A percentile compares a stretch with the other conserved stretches of the same genome.
These are phyloP conservation scores for Picus viridis DNA, from an alignment of 2,797 vertebrate genomes.

Conservation along the genomic window DNA sequence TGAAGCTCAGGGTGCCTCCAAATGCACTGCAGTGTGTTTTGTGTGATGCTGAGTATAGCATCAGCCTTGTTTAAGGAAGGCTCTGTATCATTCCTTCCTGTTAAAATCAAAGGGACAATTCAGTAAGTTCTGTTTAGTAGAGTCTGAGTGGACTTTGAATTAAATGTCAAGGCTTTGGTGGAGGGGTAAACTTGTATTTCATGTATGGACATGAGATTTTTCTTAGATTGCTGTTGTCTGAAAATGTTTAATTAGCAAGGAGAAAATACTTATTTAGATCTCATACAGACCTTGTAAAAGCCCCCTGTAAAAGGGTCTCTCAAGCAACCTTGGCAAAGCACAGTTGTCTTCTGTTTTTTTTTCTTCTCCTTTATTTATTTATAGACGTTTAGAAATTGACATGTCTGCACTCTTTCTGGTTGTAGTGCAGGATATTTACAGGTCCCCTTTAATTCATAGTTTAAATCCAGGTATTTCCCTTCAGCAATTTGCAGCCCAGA, in stretches of 20 bases:
- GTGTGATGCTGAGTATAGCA: conserved; percentile 28
- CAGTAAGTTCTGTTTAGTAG: background rate
- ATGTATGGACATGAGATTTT: background rate
- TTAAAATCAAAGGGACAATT: conserved; percentile 35
- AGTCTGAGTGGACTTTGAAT: conserved; percentile 9
- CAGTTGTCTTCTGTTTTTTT: background rate
- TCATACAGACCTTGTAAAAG: background rate
- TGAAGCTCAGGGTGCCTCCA: conserved; percentile 61
- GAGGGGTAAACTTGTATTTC: background rate
- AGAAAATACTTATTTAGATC: background rate
- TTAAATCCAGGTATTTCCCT: background rate
- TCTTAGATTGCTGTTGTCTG: background rate
- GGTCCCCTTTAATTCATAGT: background rate
- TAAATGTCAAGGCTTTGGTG: background rate
- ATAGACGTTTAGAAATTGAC: background rate
- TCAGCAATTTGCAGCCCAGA: background rate
- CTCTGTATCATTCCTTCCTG: conserved; percentile 20
- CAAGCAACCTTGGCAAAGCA: background rate
- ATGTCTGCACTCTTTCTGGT: background rate
- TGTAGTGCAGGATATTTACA: background rate
- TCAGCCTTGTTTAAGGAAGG: conserved; percentile 43
- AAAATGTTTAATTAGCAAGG: background rate
- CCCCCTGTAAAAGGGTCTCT: background rate
- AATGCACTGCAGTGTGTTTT: conserved; percentile 54
- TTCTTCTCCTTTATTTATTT: background rate